Base-by-base conservation (phyloP, 2,113 vertebrate genomes). In the Acanthochromis polyacanthus region DNA sequence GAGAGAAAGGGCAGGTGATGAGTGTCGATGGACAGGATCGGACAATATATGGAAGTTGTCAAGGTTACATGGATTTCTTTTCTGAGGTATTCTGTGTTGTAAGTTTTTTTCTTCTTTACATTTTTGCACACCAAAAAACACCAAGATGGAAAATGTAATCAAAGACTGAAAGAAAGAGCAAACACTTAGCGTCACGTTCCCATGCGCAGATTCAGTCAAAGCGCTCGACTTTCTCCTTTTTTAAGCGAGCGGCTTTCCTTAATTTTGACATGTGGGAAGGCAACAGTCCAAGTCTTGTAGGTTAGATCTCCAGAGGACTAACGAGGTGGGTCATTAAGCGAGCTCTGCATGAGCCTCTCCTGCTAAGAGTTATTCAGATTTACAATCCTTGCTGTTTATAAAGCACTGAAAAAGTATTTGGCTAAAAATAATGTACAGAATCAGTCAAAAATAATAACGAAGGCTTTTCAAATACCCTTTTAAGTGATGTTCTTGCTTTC, bases 51-150 rank as follows among this genome's bases (percentile, higher is more conserved):
- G 86, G 86, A 91, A 90, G 90, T 83, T 76, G 84, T 91, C 92
- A 89, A 85, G 87, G 87, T 92, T 92, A 91, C 86, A 93, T 89
- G 89, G 84, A 91, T 90, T 88, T 92, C 52, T 94, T 90, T 92
- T 95, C 88, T 95, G 93, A 95, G 94, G 94, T 95, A 95, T 95
- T 94, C 88, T 91, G 86, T 83, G 93, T 95, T 94, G 93, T 94
- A 91, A 56, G 57, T 83, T 91, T 88, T 92, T 84, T 73, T 82
- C 52, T 82, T 80, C 80, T 92, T 88, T 85, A 87, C 73, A 88
- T 90, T 84, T 89, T 89, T 91, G 88, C 90, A 87, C 91, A 89
- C 85, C 63, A 50, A 89, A 71, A 73, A 25, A 89, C 82, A 82
- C 73, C 67, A 16, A 82, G 74, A 89, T 84, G 90, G 70, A 81